Base-by-base conservation (phyloP, 1,140 invertebrate genomes). In the Augochlora pura region DNA sequence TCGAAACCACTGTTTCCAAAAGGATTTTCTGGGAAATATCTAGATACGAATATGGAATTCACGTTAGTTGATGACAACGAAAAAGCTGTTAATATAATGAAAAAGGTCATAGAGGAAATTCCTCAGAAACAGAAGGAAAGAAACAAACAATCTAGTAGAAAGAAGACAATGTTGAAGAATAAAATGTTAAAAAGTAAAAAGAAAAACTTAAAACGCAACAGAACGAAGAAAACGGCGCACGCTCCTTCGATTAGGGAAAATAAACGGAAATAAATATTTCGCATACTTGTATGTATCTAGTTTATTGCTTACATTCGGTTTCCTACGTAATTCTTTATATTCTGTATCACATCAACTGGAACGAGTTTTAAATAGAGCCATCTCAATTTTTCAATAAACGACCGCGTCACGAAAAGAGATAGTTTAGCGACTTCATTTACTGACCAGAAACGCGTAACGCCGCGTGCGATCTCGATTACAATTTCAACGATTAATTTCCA, bases 11-110 rank as follows among this genome's bases (percentile, higher is more conserved):
- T 97, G 14, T 95, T 96, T 83, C 95, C 95, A 0, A 94, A 93
- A 89, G 94, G 94, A 1, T 96, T 96, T 87, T 96, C 94, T 74
- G 96, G 95, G 72, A 96, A 95, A 87, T 96, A 95, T 90, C 93
- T 93, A 6, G 93, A 95, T 0, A 76, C 91, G 16, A 94, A 94
- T 84, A 32, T 87, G 0, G 57, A 89, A 23, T 5, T 82, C 21
- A 69, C 85, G 49, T 14, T 91, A 12, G 25, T 72, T n/a, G 74
- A 90, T 10, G 88, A 91, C 49, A 88, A 18, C n/a, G 54, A 94
- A 92, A 90, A 94, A 90, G 89, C 93, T 86, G 84, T 93, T 16
- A 92, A 95, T 88, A 90, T 94, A 3, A 95, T 95, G 94, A 89
- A 95, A 77, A 84, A 88, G 63, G 77, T 64, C 21, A 90, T 91